Conservation (phyloP, 2,113 vertebrate genomes). For the Notechis scutatus region DNA sequence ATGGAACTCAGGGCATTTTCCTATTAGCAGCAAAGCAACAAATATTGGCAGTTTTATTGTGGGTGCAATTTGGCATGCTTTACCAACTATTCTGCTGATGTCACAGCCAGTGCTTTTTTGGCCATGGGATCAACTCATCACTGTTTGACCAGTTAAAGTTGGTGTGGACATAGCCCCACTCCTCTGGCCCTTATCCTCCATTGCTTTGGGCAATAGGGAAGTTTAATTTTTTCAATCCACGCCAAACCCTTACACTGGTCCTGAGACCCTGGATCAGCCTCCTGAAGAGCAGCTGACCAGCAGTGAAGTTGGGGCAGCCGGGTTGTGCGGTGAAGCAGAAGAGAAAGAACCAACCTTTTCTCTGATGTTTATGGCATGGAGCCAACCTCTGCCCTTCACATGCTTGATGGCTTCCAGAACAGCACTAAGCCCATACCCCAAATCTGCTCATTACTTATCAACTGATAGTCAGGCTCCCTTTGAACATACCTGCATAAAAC, state of each 20-base stretch:
- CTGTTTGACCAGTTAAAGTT: background rate
- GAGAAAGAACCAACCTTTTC: background rate
- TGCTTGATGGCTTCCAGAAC: background rate
- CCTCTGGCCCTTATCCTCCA: background rate
- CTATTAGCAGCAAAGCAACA: background rate
- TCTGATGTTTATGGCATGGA: background rate
- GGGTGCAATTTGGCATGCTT: background rate
- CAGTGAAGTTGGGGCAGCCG: background rate
- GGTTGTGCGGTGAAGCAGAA: background rate
- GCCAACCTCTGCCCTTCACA: background rate
- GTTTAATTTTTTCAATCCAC: background rate
- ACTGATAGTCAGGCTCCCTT: background rate
- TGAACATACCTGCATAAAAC: background rate
- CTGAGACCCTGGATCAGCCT: background rate
- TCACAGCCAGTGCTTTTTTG: background rate
- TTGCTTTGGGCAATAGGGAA: background rate
- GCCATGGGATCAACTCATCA: background rate
- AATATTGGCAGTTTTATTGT: background rate
- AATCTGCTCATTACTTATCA: background rate
- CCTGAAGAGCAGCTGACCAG: background rate
- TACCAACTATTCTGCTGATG: background rate
- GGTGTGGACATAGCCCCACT: background rate
- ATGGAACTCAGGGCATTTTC: background rate
- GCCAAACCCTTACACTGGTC: background rate
- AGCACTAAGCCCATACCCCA: background rate